Conservation (phyloP, 2,113 vertebrate genomes). For the Callorhinus ursinus region DNA sequence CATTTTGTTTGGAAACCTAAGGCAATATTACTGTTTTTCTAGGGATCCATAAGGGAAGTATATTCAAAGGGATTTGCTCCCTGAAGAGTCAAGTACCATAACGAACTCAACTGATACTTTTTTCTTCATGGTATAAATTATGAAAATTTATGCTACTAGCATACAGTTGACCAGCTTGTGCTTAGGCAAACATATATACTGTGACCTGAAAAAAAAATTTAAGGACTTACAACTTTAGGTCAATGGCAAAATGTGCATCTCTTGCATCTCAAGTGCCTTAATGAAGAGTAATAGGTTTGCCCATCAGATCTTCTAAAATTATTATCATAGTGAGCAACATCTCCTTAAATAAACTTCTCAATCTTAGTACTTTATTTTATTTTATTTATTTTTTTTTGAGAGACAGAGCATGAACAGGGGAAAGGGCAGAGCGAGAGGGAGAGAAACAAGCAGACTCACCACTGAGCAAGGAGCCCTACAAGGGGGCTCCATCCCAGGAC, state of each 20-base stretch:
- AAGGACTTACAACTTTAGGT: not conserved
- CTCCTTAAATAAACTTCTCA: not conserved
- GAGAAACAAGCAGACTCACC: not conserved
- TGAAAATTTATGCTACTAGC: not conserved
- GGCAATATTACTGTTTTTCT: not conserved
- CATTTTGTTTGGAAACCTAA: constrained; percentile 42
- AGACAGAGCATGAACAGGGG: not conserved
- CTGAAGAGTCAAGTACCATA: not conserved
- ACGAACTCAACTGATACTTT: not conserved
- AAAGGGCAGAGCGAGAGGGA: not conserved
- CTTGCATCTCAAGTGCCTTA: not conserved
- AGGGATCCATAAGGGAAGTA: not conserved
- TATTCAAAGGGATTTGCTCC: not conserved
- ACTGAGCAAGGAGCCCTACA: not conserved
- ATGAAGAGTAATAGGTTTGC: accelerated
- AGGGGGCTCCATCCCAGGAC: not conserved
- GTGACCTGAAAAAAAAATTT: not conserved
- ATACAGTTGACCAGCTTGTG: not conserved
- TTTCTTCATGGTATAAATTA: not conserved
- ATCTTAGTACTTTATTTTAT: not conserved
- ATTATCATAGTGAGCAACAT: not conserved
- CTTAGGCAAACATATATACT: not conserved
- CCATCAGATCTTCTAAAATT: not conserved
- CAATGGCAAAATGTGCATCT: not conserved
- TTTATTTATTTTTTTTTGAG: not conserved